Percentiles rank a stretch among this genome's conserved stretches.
Conservation (phyloP, 1,140 invertebrate species). For the Brachystomella parvula region DNA sequence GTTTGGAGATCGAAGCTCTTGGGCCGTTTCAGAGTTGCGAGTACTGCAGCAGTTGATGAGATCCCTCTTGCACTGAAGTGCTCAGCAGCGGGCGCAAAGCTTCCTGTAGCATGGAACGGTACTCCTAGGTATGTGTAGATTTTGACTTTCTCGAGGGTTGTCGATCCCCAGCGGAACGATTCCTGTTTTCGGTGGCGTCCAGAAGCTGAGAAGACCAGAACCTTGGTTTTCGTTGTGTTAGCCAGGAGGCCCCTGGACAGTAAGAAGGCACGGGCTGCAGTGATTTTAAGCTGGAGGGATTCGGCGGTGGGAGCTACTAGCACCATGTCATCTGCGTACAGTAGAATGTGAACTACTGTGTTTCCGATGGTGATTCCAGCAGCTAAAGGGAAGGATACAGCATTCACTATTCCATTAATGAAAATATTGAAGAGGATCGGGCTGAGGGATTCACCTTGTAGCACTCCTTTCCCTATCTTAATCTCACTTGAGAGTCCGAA, state of each 20-base stretch:
- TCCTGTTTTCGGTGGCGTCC: background rate
- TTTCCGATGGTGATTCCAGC: background rate
- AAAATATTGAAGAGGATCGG: background rate
- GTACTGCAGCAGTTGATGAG: background rate
- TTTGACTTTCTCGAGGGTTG: background rate
- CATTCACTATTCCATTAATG: background rate
- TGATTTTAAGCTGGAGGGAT: slow-evolving; percentile 20
- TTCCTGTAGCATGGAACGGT: background rate
- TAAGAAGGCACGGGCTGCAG: slow-evolving; percentile 9
- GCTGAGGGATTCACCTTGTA: background rate
- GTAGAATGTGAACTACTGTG: slow-evolving; percentile 13
- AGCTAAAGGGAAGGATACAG: background rate
- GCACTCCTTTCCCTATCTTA: background rate
- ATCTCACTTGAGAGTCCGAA: background rate
- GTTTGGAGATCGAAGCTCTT: background rate
- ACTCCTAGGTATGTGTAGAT: slow-evolving; percentile 22
- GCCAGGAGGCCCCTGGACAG: slow-evolving; percentile 1
- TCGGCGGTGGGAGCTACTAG: background rate
- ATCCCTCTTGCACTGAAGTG: background rate
- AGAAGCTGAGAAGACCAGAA: slow-evolving; percentile 7
- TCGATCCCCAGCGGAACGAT: background rate
- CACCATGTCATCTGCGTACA: slow-evolving; percentile 23
- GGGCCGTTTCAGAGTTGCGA: background rate
- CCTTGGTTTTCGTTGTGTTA: slow-evolving; percentile 19
- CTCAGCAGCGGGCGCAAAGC: background rate